A percentile compares a stretch with the other conserved stretches of the same genome.
Evolutionary conservation across 2,888 invertebrate species (phyloP).

Genomic region (Cotesia congregata): DNA sequence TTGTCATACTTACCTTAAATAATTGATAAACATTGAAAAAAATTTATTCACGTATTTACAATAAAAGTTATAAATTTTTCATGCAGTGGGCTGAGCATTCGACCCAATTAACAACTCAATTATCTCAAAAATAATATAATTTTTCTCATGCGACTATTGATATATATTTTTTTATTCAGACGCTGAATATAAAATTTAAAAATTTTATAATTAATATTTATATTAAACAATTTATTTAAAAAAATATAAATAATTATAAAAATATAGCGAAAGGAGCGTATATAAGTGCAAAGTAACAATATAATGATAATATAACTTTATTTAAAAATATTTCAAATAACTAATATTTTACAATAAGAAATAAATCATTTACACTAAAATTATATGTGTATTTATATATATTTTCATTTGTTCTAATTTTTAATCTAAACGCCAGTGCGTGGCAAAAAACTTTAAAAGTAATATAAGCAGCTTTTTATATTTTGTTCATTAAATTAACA

Average conservation of each 20-base stretch:
- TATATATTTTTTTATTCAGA: constrained; percentile 53
- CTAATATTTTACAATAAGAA: constrained; percentile 65
- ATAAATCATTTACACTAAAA: constrained; percentile 50
- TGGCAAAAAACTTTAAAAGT: constrained; percentile 55
- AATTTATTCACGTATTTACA: constrained; percentile 54
- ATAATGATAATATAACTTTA: constrained; percentile 59
- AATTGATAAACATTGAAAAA: constrained; percentile 25
- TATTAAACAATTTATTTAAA: constrained; percentile 20
- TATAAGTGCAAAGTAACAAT: constrained; percentile 53
- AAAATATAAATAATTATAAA: constrained; percentile 29
- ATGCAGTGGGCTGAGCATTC: constrained; percentile 67
- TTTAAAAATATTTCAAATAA: constrained; percentile 57
- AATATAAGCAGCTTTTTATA: constrained; percentile 47
- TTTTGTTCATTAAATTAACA: constrained; percentile 43
- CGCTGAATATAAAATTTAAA: constrained; percentile 37
- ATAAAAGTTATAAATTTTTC: constrained; percentile 61
- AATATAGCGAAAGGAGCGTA: constrained; percentile 42
- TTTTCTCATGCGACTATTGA: constrained; percentile 56
- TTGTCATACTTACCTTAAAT: constrained; percentile 59
- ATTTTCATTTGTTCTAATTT: constrained; percentile 52
- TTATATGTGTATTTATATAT: constrained; percentile 46
- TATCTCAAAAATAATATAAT: constrained; percentile 43
- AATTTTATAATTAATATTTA: too few species aligned
- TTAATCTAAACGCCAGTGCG: constrained; percentile 56
- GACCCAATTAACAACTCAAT: constrained; percentile 63